phyloP scores from a whole-genome alignment of 2,797 vertebrate species.

The Chiloscyllium punctatum region DNA sequence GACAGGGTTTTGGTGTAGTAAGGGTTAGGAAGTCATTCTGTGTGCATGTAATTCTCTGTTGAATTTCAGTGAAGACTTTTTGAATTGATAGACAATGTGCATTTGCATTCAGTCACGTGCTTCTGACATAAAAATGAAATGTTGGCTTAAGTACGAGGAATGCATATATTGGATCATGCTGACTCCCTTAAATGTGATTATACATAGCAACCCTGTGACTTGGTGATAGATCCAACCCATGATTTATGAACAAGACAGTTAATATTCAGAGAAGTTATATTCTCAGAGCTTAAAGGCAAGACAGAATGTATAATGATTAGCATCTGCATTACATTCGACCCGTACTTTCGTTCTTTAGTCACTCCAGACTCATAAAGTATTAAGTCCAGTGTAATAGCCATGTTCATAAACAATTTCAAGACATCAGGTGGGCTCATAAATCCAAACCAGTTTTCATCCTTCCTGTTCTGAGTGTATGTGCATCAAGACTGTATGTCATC shows the following conservation, averaged over 20 bases:
- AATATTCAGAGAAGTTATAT: background rate
- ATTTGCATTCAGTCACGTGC: background rate
- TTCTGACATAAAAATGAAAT: background rate
- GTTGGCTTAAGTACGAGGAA: background rate
- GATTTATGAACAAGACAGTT: background rate
- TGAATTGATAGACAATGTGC: slow-evolving; percentile 22
- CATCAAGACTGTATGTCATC: background rate
- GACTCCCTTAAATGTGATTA: background rate
- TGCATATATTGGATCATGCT: background rate
- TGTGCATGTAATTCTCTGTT: background rate
- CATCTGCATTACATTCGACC: background rate
- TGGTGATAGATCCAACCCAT: background rate
- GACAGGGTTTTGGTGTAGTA: background rate
- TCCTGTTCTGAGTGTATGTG: background rate
- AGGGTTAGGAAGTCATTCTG: background rate
- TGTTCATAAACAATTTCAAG: background rate
- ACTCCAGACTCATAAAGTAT: background rate
- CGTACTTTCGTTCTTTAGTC: background rate
- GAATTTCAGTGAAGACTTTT: background rate
- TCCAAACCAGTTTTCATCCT: background rate
- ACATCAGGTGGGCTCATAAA: background rate
- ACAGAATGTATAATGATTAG: background rate
- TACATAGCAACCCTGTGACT: background rate
- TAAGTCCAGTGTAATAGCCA: background rate
- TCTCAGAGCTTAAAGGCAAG: background rate